phyloP scores from a whole-genome alignment of 2,888 invertebrate genomes.

The Drosophila pegasa region DNA sequence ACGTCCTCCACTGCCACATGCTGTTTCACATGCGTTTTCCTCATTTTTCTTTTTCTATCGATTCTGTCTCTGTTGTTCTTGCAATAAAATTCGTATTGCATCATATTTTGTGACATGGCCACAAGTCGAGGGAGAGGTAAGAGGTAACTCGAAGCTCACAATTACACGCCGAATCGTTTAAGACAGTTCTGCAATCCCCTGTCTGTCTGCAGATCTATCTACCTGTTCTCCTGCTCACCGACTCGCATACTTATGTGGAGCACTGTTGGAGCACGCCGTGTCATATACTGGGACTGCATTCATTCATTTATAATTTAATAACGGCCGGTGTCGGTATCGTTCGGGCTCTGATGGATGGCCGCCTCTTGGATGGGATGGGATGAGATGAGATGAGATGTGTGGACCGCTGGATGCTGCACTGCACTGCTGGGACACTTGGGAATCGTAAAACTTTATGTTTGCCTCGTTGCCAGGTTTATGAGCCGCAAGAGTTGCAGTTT shows the following conservation, averaged over 20 bases:
- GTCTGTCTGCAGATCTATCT: conserved; percentile 28
- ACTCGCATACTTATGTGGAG: conserved; percentile 19
- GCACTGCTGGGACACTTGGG: conserved; percentile 39
- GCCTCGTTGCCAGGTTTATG: conserved; percentile 70
- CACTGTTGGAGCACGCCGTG: conserved; percentile 40
- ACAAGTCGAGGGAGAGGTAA: conserved; percentile 70
- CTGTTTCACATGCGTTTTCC: background rate
- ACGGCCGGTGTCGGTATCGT: conserved; percentile 65
- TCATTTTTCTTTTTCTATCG: conserved; percentile 10
- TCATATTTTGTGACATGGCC: conserved; percentile 76
- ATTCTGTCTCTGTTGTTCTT: conserved; percentile 26
- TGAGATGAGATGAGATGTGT: conserved; percentile 22
- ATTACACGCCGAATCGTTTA: conserved; percentile 66
- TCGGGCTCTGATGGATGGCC: conserved; percentile 46
- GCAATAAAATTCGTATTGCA: conserved; percentile 45
- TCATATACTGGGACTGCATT: conserved; percentile 74
- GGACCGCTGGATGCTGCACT: conserved; percentile 19
- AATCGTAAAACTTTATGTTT: conserved; percentile 72
- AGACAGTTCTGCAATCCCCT: conserved; percentile 31
- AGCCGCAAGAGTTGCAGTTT: conserved; percentile 49
- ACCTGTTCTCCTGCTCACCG: conserved; percentile 43
- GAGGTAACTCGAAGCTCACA: conserved; percentile 31
- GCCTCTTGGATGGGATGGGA: conserved; percentile 18
- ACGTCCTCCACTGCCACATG: conserved; percentile 47
- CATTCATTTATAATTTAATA: conserved; percentile 83